These are phyloP conservation scores for Caerostris darwini DNA, from an alignment of 1,140 invertebrate species.

Conservation along the genomic window DNA sequence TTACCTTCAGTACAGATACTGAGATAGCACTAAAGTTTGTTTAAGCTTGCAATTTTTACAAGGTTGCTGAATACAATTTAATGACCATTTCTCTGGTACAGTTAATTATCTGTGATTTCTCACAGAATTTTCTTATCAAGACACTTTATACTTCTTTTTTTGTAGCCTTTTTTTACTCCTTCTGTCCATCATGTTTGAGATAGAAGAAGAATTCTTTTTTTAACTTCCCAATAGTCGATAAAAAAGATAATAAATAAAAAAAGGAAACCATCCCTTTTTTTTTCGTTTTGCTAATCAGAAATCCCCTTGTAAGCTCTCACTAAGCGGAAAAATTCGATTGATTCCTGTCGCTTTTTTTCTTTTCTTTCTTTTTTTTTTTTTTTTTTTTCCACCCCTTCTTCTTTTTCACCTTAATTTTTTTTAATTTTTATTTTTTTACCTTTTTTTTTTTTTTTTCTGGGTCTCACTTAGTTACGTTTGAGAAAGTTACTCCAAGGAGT, in stretches of 20 bases:
- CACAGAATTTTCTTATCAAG: slow-evolving; percentile 14
- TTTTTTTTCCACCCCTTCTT: not conserved
- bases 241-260: not conserved
- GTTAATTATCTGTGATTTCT: slow-evolving; percentile 33
- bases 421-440: not conserved
- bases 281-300: slow-evolving; percentile 33
- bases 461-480: slow-evolving; percentile 30
- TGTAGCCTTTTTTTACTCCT: not conserved
- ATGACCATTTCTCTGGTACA: not conserved
- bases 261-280: not conserved
- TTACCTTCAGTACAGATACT: not conserved
- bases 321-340: slow-evolving; percentile 58
- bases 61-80: not conserved
- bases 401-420: not conserved
- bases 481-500: slow-evolving; percentile 41
- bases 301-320: slow-evolving; percentile 20
- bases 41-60: slow-evolving; percentile 16
- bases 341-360: not conserved
- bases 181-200: not conserved
- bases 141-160: not conserved
- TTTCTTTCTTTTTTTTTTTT: not conserved
- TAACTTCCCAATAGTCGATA: slow-evolving; percentile 29
- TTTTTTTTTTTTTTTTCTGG: not conserved
- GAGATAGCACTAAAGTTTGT: not conserved
- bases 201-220: not conserved